These are phyloP conservation scores for Listronotus oregonensis DNA, from an alignment of 1,140 invertebrate species.

Conservation along the genomic window DNA sequence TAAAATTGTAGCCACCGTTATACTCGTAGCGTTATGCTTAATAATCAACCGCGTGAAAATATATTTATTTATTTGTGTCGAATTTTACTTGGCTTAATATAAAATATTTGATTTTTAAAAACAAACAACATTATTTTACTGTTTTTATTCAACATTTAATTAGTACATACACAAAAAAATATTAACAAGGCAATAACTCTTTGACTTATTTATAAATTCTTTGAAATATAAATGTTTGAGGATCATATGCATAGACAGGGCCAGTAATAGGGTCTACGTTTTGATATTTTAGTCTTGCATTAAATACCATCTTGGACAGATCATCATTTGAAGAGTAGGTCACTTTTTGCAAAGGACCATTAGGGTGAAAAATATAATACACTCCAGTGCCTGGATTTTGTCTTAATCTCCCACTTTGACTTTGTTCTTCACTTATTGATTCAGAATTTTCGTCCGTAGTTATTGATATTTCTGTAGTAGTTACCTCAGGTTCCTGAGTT, in stretches of 20 bases:
- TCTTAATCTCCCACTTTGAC: not conserved
- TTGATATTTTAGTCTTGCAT: slow-evolving; percentile 60
- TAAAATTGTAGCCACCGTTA: too few relatives aligned
- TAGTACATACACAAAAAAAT: too few relatives aligned
- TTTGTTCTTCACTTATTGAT: not conserved
- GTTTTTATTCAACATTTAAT: too few relatives aligned
- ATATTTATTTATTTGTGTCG: too few relatives aligned
- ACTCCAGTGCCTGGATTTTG: slow-evolving; percentile 49
- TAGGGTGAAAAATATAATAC: slow-evolving; percentile 62
- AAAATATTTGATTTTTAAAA: too few relatives aligned
- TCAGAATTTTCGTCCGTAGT: slow-evolving; percentile 1
- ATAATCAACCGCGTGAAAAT: too few relatives aligned
- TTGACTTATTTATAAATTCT: not conserved
- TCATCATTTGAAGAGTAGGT: slow-evolving; percentile 59
- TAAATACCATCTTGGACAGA: slow-evolving; percentile 60
- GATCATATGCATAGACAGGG: slow-evolving; percentile 60
- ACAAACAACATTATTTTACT: too few relatives aligned
- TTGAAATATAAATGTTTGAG: slow-evolving; percentile 17
- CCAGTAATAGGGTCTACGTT: slow-evolving; percentile 61
- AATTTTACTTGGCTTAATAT: too few relatives aligned
- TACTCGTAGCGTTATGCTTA: too few relatives aligned
- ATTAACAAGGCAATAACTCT: too few relatives aligned
- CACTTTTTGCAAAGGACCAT: slow-evolving; percentile 60
- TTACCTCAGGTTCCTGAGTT: not conserved
- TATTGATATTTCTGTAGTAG: slow-evolving; percentile 2